Percentiles rank a stretch among this genome's conserved stretches.
Conservation (phyloP, 2,888 invertebrate genomes). For the Leptarthrus brevirostris region DNA sequence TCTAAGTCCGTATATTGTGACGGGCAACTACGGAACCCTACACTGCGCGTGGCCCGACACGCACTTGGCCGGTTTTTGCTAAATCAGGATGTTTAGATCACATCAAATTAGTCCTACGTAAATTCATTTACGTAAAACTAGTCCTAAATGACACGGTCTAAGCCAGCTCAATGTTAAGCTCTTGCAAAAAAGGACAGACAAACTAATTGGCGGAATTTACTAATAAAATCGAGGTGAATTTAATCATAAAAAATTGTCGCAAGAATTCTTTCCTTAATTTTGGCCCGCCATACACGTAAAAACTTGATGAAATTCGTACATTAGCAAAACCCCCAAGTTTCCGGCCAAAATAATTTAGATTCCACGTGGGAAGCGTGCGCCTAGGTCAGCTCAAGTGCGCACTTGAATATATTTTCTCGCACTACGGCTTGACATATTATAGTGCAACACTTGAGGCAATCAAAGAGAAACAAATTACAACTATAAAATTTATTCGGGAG, state of each 20-base stretch:
- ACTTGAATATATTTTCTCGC: slow-evolving; percentile 13
- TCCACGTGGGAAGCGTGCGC: slow-evolving; percentile 1
- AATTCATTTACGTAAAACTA: no score
- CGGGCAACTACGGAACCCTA: no score
- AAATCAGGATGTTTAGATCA: no score
- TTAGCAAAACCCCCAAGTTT: neutral
- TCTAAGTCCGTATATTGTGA: no score
- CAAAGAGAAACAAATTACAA: slow-evolving; percentile 6
- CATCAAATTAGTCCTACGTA: no score
- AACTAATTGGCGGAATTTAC: neutral
- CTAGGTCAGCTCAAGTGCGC: slow-evolving; percentile 19
- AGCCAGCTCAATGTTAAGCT: no score
- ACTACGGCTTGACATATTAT: neutral
- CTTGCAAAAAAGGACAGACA: neutral
- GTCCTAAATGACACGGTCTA: no score
- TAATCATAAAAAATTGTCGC: neutral
- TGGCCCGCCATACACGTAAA: neutral
- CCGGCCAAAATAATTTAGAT: slow-evolving; percentile 3
- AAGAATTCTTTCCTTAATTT: neutral
- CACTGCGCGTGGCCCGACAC: no score
- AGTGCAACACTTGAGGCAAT: neutral
- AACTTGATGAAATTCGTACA: neutral
- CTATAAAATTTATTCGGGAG: slow-evolving; percentile 4
- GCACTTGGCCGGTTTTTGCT: no score
- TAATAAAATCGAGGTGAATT: neutral